Percentiles rank a stretch among this genome's conserved stretches.
Conservation (phyloP, 2,888 invertebrate genomes). For the Prosapia bicincta region DNA sequence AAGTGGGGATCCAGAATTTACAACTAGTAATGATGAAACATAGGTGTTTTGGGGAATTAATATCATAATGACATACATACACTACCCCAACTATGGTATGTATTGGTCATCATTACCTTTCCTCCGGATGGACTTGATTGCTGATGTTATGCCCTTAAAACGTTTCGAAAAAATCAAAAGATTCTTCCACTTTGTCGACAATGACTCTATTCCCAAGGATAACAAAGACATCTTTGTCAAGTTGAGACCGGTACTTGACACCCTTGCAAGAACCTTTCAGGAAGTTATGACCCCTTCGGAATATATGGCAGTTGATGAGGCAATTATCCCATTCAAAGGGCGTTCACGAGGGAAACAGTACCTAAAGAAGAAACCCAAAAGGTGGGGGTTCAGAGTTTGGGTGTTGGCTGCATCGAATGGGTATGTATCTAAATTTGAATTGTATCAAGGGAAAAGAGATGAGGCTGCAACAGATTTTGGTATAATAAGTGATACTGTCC, state of each 20-base stretch:
- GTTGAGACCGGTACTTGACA: constrained; percentile 22
- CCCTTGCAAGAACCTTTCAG: constrained; percentile 21
- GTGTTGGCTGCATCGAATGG: constrained; percentile 31
- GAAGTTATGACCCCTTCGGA: constrained; percentile 29
- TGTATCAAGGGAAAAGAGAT: constrained; percentile 27
- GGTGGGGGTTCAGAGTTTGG: constrained; percentile 35
- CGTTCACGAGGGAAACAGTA: constrained; percentile 33
- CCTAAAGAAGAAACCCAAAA: constrained; percentile 20
- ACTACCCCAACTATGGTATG: no score
- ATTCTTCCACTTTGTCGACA: constrained; percentile 31
- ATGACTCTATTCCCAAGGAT: constrained; percentile 19
- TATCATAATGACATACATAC: no score
- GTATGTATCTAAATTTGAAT: constrained; percentile 35
- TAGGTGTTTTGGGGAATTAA: constrained; percentile 26
- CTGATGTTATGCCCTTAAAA: constrained; percentile 29
- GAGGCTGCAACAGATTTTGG: neutral
- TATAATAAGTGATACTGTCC: neutral
- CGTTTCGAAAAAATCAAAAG: constrained; percentile 31
- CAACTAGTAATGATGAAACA: constrained; percentile 22
- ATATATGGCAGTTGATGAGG: no score
- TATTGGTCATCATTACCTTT: constrained; percentile 28
- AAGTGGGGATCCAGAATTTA: no score
- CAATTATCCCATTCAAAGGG: constrained; percentile 35
- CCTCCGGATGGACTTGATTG: constrained; percentile 25
- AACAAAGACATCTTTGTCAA: constrained; percentile 33